Base-by-base conservation (phyloP, 2,797 vertebrate genomes). In the Channa striata region DNA sequence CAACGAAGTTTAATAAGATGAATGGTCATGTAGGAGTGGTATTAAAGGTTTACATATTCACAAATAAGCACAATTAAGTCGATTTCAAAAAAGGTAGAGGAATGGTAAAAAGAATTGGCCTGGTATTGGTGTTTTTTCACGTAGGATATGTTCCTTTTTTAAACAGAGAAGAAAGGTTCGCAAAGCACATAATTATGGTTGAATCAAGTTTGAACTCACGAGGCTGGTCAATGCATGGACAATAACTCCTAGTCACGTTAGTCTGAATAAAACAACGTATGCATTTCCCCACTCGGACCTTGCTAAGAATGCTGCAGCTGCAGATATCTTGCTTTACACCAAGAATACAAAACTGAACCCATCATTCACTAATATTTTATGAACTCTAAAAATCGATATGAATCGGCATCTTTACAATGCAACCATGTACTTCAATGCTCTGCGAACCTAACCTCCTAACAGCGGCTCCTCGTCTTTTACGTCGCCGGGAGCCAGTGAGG, bases 1-100 rank as follows among this genome's bases (percentile, higher is more conserved):
- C 21, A 30, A 89, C 70, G 39, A 76, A 52, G 67, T 77, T 60
- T 48, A 87, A 88, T 78, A 74, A 71, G 77, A 86, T 87, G 85
- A 53, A 82, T 69, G 80, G 78, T 61, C 42, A 43, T 71, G 83
- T 80, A 79, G 71, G 68, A 89, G 89, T 72, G 68, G 75, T 89
- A 86, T 89, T 88, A 88, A 88, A 88, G 83, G 83, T 89, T 85
- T 84, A 91, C 79, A 91, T 85, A 83, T 87, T 84, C 90, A 93
- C 90, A 91, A 91, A 91, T 68, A 89, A 92, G 91, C 91, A 93
- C 87, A 87, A 89, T 92, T 86, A 89, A 86, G 78, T 86, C 78
- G 68, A 74, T 85, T 87, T 89, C 44, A 91, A 92, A 88, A 86
- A 63, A 87, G 89, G 76, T 78, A 80, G 80, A 89, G 72, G 80